These are phyloP conservation scores for Cinclus mexicanus DNA, from an alignment of 2,113 vertebrate genomes.

Conservation along the genomic window DNA sequence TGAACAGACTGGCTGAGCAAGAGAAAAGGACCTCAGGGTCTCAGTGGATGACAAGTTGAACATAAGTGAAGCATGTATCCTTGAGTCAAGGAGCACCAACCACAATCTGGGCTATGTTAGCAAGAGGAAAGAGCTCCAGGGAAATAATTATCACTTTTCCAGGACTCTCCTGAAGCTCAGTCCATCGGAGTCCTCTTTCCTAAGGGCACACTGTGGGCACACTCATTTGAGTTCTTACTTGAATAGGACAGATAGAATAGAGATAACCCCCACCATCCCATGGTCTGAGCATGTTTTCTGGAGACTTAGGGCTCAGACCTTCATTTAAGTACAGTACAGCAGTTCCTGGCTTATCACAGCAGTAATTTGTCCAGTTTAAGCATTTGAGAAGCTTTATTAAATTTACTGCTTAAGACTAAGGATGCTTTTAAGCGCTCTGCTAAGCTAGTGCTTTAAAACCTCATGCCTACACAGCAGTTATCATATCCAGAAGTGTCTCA, in stretches of 20 bases:
- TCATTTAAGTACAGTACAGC: not conserved
- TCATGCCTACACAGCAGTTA: rapidly evolving
- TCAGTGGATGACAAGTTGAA: not conserved
- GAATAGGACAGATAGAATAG: not conserved
- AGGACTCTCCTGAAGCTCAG: not conserved
- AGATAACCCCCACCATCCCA: not conserved
- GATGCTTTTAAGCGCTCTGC: not conserved
- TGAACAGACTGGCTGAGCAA: not conserved
- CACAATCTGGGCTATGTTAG: not conserved
- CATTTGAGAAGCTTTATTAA: not conserved
- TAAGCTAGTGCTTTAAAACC: not conserved
- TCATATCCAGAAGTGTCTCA: not conserved
- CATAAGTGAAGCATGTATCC: not conserved
- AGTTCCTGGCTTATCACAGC: not conserved
- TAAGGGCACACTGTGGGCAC: not conserved
- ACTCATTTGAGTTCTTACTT: not conserved
- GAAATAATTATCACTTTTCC: not conserved
- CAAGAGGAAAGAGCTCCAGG: not conserved
- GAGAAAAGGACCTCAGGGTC: rapidly evolving
- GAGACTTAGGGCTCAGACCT: not conserved
- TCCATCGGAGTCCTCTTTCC: not conserved
- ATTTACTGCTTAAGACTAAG: not conserved
- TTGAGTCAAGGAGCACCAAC: rapidly evolving
- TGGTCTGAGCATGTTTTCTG: not conserved
- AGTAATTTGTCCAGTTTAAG: not conserved